phyloP scores from a whole-genome alignment of 2,888 invertebrate species.

The Drosophila mercatorum region DNA sequence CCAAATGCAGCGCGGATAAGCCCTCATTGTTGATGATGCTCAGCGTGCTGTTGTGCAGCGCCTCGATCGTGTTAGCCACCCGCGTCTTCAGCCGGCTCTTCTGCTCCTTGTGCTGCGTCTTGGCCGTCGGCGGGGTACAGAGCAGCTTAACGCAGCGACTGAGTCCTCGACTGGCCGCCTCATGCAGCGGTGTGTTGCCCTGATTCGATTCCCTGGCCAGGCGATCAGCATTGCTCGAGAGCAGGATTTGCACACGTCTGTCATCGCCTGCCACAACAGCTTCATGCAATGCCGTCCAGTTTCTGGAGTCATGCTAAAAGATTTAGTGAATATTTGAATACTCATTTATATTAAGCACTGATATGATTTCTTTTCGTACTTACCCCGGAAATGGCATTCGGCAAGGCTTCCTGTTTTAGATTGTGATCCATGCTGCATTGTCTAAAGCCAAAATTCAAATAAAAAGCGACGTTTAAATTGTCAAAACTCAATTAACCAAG shows the following conservation, averaged over 20 bases:
- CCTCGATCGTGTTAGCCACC: slow-evolving; percentile 80
- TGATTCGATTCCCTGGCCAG: slow-evolving; percentile 86
- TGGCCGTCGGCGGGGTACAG: slow-evolving; percentile 80
- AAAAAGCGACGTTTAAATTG: not conserved
- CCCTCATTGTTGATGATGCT: slow-evolving; percentile 92
- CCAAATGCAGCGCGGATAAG: slow-evolving; percentile 96
- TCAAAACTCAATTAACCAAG: slow-evolving; percentile 10
- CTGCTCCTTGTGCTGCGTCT: slow-evolving; percentile 53
- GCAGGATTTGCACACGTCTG: slow-evolving; percentile 70
- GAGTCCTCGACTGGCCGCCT: slow-evolving; percentile 97
- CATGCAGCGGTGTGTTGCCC: slow-evolving; percentile 97
- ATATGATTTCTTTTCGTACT: slow-evolving; percentile 28
- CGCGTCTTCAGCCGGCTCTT: slow-evolving; percentile 72
- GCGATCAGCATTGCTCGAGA: slow-evolving; percentile 77
- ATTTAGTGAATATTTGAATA: not conserved
- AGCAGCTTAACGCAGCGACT: slow-evolving; percentile 92
- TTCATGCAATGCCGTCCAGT: slow-evolving; percentile 79
- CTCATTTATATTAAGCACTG: not conserved
- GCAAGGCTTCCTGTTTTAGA: slow-evolving; percentile 81
- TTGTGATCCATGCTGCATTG: slow-evolving; percentile 83
- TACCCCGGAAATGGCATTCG: slow-evolving; percentile 81
- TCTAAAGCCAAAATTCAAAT: slow-evolving; percentile 54
- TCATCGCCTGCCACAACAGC: slow-evolving; percentile 81
- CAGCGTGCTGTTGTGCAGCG: slow-evolving; percentile 88
- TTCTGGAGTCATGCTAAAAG: slow-evolving; percentile 74